Conservation (phyloP, 2,113 vertebrate genomes). For the Tupaia tana region DNA sequence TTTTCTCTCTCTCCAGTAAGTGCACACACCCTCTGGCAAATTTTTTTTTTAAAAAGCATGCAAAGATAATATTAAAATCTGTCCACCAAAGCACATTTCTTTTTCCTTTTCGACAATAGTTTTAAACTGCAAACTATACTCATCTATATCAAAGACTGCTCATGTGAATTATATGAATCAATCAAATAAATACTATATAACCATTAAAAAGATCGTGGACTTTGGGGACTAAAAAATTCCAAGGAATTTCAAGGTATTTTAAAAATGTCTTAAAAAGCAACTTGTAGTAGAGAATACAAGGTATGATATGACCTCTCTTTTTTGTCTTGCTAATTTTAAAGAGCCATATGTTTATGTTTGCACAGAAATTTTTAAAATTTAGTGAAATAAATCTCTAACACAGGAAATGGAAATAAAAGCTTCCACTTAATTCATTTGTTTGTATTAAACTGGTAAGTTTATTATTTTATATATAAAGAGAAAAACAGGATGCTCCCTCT, state of each 20-base stretch:
- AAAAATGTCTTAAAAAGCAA: not conserved
- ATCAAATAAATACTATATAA: not conserved
- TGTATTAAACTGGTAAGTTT: not conserved
- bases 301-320: not conserved
- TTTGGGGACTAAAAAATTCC: not conserved
- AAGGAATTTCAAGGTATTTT: constrained; percentile 8
- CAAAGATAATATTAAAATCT: not conserved
- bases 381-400: not conserved
- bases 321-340: not conserved
- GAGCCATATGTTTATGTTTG: not conserved
- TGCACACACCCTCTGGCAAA: too few relatives aligned
- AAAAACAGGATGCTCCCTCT: not conserved
- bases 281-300: not conserved
- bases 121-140: not conserved
- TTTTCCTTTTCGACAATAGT: not conserved
- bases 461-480: not conserved
- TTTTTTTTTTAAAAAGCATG: not conserved
- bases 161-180: constrained; percentile 1
- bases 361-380: not conserved
- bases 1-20: too few relatives aligned
- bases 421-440: not conserved
- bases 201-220: not conserved
- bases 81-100: not conserved
- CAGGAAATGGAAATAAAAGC: constrained; percentile 30
- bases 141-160: not conserved